Percentiles rank a stretch among this genome's conserved stretches.
Conservation (phyloP, 2,797 vertebrate genomes). For the Typhlichthys eigenmanni region DNA sequence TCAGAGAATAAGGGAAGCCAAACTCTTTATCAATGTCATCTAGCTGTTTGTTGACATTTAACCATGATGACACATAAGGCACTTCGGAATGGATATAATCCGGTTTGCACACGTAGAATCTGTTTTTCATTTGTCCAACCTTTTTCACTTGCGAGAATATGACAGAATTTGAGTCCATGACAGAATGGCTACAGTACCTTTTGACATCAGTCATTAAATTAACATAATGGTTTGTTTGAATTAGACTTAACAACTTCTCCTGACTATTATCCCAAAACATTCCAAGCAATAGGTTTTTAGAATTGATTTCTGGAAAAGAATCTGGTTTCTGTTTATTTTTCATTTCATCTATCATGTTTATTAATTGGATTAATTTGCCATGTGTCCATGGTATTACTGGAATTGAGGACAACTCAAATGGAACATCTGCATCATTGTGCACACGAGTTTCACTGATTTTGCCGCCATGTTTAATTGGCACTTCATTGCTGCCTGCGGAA, state of each 20-base stretch:
- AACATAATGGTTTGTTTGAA: not conserved
- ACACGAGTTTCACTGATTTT: conserved; percentile 4
- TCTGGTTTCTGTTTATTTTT: conserved; percentile 6
- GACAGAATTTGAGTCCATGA: conserved; percentile 1
- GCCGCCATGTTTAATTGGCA: conserved; percentile 1
- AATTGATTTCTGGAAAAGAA: rapidly evolving
- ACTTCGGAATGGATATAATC: conserved; percentile 35
- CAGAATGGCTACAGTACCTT: not conserved
- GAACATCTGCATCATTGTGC: not conserved
- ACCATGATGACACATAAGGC: conserved; percentile 66
- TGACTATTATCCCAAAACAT: conserved; percentile 39
- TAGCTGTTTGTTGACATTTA: conserved; percentile 64
- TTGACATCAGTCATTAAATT: not conserved
- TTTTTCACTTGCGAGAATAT: conserved; percentile 49
- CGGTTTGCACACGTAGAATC: conserved; percentile 48
- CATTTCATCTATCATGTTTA: not conserved
- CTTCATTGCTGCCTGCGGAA: not conserved
- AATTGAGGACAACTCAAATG: conserved; percentile 26
- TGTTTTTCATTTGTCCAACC: conserved; percentile 1
- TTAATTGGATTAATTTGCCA: not conserved
- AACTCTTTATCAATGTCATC: conserved; percentile 74
- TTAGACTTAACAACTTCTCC: rapidly evolving
- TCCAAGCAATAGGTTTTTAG: not conserved
- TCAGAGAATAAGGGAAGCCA: conserved; percentile 50
- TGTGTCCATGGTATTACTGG: conserved; percentile 53